phyloP scores from a whole-genome alignment of 2,888 invertebrate species.

The Danaus chrysippus region DNA sequence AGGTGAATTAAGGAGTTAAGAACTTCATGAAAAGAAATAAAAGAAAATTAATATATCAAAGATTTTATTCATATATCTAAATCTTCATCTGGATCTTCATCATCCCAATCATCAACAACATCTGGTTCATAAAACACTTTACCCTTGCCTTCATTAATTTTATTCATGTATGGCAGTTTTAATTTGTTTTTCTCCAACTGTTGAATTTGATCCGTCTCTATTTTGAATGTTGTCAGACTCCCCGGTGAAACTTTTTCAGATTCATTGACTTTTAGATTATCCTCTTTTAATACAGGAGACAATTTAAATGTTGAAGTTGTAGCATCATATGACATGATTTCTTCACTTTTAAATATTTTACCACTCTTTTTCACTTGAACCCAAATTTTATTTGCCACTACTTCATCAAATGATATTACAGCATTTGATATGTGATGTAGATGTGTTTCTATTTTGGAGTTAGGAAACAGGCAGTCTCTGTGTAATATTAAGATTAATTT shows the following conservation, averaged over 20 bases:
- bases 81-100: slow-evolving; percentile 93
- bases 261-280: slow-evolving; percentile 46
- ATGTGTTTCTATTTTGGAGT: slow-evolving; percentile 58
- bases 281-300: slow-evolving; percentile 47
- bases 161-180: slow-evolving; percentile 81
- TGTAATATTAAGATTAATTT: slow-evolving; percentile 67
- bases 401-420: slow-evolving; percentile 50
- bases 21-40: too few relatives aligned
- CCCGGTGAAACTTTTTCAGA: slow-evolving; percentile 60
- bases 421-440: slow-evolving; percentile 70
- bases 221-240: slow-evolving; percentile 80
- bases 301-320: slow-evolving; percentile 50
- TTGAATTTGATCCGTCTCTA: slow-evolving; percentile 81
- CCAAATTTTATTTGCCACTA: slow-evolving; percentile 44
- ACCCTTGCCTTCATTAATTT: slow-evolving; percentile 74
- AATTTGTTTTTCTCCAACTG: slow-evolving; percentile 79
- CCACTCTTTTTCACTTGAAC: slow-evolving; percentile 73
- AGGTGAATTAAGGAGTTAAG: too few relatives aligned
- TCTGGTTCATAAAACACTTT: slow-evolving; percentile 88
- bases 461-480: slow-evolving; percentile 66
- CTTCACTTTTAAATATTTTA: slow-evolving; percentile 72
- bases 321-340: slow-evolving; percentile 52
- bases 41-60: too few relatives aligned
- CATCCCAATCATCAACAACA: slow-evolving; percentile 89
- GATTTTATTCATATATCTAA: slow-evolving; percentile 77